These are phyloP conservation scores for Shargacucullia verbasci DNA, from an alignment of 2,888 invertebrate genomes.

Conservation along the genomic window DNA sequence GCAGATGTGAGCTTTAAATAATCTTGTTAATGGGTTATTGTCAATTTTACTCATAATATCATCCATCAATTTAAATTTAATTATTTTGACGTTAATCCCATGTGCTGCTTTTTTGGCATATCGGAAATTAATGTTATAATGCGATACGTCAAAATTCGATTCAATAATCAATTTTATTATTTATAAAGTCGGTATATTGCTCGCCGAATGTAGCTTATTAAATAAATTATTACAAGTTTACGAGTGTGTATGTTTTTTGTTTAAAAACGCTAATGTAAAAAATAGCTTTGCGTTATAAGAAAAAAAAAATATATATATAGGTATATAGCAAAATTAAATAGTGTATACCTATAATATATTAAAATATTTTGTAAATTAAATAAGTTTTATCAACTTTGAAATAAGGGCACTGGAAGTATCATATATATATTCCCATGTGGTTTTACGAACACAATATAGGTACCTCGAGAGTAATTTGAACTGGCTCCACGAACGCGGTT, in stretches of 20 bases:
- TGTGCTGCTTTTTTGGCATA: conserved; percentile 12
- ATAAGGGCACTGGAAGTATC: background rate
- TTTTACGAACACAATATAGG: conserved; percentile 17
- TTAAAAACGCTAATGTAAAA: no score
- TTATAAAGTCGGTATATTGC: no score
- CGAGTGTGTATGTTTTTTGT: no score
- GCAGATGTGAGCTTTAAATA: no score
- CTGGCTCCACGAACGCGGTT: conserved; percentile 8
- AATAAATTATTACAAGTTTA: no score
- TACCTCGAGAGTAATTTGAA: conserved; percentile 34
- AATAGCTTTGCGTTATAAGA: no score
- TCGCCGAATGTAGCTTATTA: no score
- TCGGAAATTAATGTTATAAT: background rate
- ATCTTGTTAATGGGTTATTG: background rate
- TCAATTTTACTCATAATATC: background rate
- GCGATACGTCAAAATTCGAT: conserved; percentile 6
- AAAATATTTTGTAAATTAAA: background rate
- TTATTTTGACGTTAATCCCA: conserved; percentile 24
- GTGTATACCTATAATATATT: no score
- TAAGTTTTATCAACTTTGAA: conserved; percentile 4
- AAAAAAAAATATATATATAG: no score
- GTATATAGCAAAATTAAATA: no score
- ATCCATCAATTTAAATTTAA: conserved; percentile 35
- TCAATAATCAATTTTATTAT: conserved; percentile 13
- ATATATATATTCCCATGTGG: background rate